phyloP scores from a whole-genome alignment of 2,888 invertebrate genomes.

The Andrena haemorrhoa region DNA sequence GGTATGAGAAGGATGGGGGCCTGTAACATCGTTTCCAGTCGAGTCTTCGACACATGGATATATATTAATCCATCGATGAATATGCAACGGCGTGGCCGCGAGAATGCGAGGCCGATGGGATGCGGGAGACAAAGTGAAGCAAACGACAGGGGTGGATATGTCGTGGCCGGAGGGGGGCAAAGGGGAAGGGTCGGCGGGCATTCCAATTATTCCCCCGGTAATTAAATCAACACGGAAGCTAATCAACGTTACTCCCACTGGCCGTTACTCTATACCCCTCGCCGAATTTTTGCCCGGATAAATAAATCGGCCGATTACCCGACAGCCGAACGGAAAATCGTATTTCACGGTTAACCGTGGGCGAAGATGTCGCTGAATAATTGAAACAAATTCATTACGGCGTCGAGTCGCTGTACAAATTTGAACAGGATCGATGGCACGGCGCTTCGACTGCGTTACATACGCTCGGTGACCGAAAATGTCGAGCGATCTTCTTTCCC shows the following conservation, averaged over 20 bases:
- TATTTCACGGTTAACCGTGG: constrained; percentile 27
- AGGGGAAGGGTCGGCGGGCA: constrained; percentile 76
- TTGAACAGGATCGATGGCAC: neutral
- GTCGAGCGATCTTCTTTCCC: constrained; percentile 15
- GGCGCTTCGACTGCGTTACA: neutral
- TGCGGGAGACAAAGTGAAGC: constrained; percentile 68
- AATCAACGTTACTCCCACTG: constrained; percentile 77
- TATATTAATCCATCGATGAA: constrained; percentile 82
- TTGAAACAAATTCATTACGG: constrained; percentile 12
- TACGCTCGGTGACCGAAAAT: neutral
- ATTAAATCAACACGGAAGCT: constrained; percentile 84
- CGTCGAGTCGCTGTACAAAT: constrained; percentile 7
- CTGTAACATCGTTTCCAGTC: constrained; percentile 11
- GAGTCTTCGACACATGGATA: constrained; percentile 67
- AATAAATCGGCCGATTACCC: constrained; percentile 69
- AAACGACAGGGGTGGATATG: constrained; percentile 61
- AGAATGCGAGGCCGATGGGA: constrained; percentile 63
- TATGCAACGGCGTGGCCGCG: constrained; percentile 78
- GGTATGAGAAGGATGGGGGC: neutral
- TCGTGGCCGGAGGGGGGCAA: constrained; percentile 34
- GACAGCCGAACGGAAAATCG: constrained; percentile 53
- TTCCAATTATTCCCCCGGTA: constrained; percentile 83
- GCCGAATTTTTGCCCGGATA: constrained; percentile 55
- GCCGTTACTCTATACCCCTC: constrained; percentile 35
- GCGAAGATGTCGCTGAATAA: constrained; percentile 34